Evolutionary conservation across 2,888 invertebrate species (phyloP).

Genomic region (Pogonocherus hispidulus): DNA sequence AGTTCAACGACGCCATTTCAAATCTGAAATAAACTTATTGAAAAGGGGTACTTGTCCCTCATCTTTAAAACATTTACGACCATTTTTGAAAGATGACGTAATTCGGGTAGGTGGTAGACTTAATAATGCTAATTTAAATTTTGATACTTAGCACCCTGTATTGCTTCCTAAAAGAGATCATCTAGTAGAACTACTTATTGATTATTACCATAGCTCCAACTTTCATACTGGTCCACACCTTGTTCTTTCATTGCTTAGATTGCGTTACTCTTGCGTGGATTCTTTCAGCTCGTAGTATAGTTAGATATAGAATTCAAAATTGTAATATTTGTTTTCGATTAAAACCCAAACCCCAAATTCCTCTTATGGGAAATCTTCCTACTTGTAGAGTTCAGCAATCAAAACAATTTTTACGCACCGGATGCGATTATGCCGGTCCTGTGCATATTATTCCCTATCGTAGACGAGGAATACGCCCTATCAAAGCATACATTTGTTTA

Average conservation of each 20-base stretch:
- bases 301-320: neutral
- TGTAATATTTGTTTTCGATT: conserved; percentile 24
- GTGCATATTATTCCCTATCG: neutral
- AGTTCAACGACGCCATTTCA: neutral
- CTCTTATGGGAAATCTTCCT: conserved; percentile 22
- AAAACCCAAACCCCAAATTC: conserved; percentile 16
- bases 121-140: neutral
- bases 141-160: neutral
- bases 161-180: conserved; percentile 3
- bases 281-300: neutral
- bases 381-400: neutral
- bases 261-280: conserved; percentile 2
- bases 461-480: neutral
- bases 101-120: conserved; percentile 1
- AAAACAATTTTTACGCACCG: conserved; percentile 14
- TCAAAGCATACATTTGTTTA: conserved; percentile 8
- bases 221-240: neutral
- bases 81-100: neutral
- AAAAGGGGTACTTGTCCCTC: neutral
- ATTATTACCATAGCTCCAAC: conserved; percentile 1
- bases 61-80: neutral
- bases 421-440: conserved; percentile 19
- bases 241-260: neutral
- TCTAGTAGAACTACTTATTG: neutral
- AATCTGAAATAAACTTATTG: neutral